A percentile compares a stretch with the other conserved stretches of the same genome.
Conservation (phyloP, 1,140 invertebrate species). For the Thalassaphorura encarpata region DNA sequence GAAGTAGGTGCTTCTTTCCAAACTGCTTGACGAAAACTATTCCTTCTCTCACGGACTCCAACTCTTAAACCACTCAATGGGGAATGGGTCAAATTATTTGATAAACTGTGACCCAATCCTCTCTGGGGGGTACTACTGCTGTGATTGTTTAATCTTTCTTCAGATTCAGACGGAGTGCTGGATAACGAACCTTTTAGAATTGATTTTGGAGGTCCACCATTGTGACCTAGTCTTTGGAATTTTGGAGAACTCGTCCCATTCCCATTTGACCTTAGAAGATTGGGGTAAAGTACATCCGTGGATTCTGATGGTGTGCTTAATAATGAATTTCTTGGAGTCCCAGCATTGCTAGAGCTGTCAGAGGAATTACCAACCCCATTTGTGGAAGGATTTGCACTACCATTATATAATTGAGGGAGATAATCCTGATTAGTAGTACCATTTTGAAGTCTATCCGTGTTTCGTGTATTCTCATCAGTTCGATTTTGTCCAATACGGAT, state of each 20-base stretch:
- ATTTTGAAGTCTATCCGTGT: no score
- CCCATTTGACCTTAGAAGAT: background rate
- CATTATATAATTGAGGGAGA: no score
- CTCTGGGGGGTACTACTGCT: background rate
- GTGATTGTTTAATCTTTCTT: constrained; percentile 12
- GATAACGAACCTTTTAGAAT: constrained; percentile 26
- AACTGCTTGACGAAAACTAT: constrained; percentile 41
- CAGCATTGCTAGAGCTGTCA: constrained; percentile 26
- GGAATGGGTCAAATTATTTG: background rate
- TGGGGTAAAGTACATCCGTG: constrained; percentile 21
- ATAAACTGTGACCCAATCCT: background rate
- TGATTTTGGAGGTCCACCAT: background rate
- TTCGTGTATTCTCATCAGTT: no score
- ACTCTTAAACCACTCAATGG: constrained; percentile 17
- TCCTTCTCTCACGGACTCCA: constrained; percentile 37
- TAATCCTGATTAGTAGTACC: no score
- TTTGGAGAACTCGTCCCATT: background rate
- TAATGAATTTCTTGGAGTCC: constrained; percentile 25
- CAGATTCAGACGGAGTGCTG: constrained; percentile 28
- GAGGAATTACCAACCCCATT: constrained; percentile 24
- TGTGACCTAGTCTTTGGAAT: background rate
- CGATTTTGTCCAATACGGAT: no score
- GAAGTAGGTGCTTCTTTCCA: constrained; percentile 32
- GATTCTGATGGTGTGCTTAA: constrained; percentile 28
- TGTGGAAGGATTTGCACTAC: no score